Conservation (phyloP, 2,797 vertebrate genomes). For the Argentina silus region DNA sequence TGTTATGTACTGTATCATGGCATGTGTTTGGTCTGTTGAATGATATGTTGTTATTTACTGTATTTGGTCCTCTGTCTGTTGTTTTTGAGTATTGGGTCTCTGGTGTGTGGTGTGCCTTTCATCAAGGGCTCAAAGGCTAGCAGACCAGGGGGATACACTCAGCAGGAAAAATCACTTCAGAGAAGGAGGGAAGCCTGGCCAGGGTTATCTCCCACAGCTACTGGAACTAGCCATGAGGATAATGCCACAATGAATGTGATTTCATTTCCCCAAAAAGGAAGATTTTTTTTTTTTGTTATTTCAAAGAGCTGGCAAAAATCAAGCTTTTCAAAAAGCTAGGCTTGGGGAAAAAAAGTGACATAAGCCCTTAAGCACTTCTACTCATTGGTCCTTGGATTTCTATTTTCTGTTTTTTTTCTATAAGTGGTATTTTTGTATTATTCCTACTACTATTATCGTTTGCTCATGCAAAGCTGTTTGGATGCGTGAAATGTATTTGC, state of each 20-base stretch:
- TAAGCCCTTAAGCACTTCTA: conserved; percentile 52
- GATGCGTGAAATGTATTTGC: conserved; percentile 34
- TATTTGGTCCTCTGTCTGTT: conserved; percentile 21
- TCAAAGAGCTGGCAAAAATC: conserved; percentile 46
- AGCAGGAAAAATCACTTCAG: conserved; percentile 50
- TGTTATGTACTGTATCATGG: conserved; percentile 8
- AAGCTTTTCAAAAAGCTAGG: conserved; percentile 38
- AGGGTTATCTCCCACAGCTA: conserved; percentile 48
- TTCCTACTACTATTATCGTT: conserved; percentile 24
- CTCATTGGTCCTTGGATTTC: conserved; percentile 38
- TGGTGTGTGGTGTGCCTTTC: conserved; percentile 32
- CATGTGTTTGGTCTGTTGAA: background rate
- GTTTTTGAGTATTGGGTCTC: background rate
- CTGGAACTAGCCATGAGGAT: conserved; percentile 39
- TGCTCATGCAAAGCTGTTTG: conserved; percentile 35
- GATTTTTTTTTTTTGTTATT: conserved; percentile 33
- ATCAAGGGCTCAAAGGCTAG: conserved; percentile 50
- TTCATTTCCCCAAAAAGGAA: conserved; percentile 38
- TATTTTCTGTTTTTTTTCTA: conserved; percentile 20
- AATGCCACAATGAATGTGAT: conserved; percentile 51
- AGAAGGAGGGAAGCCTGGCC: conserved; percentile 26
- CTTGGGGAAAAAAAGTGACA: conserved; percentile 29
- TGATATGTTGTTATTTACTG: background rate
- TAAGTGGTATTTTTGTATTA: conserved; percentile 15
- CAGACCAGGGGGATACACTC: conserved; percentile 42